Percentiles rank a stretch among this genome's conserved stretches.
phyloP scores from a whole-genome alignment of 1,140 invertebrate genomes.

The Panulirus ornatus region DNA sequence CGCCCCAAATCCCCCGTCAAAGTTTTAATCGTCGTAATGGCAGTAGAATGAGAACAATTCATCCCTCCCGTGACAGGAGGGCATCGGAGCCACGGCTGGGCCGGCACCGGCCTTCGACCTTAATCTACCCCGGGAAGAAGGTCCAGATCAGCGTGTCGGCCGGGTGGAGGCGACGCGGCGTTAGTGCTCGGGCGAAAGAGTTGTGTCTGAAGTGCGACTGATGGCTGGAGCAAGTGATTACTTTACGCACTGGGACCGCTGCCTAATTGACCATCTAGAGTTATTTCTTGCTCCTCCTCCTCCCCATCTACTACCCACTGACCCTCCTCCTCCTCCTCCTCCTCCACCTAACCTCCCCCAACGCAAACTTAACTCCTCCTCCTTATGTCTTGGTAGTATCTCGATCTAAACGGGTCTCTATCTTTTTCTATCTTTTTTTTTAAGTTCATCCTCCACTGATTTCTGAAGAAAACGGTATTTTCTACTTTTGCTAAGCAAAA shows the following conservation, averaged over 20 bases:
- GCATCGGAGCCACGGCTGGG: conserved; percentile 12
- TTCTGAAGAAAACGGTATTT: not conserved
- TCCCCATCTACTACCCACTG: too few relatives aligned
- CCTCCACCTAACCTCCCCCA: not conserved
- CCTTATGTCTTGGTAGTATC: not conserved
- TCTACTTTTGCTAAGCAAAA: too few relatives aligned
- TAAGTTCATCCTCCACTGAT: not conserved
- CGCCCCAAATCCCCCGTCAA: conserved; percentile 64
- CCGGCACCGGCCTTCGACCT: not conserved
- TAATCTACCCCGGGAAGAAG: not conserved
- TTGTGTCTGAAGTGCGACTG: conserved; percentile 65
- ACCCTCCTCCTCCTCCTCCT: conserved; percentile 8
- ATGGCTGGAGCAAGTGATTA: conserved; percentile 64
- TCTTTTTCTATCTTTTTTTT: not conserved
- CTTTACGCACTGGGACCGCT: conserved; percentile 64
- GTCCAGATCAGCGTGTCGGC: not conserved
- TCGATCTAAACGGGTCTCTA: too few relatives aligned
- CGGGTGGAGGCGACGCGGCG: conserved; percentile 2
- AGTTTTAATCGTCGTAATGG: conserved; percentile 72
- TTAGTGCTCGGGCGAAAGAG: conserved; percentile 33
- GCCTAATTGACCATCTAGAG: conserved; percentile 65
- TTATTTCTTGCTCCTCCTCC: conserved; percentile 47
- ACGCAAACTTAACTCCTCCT: not conserved
- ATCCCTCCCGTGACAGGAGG: conserved; percentile 52
- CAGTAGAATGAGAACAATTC: conserved; percentile 71